Percentiles rank a stretch among this genome's conserved stretches.
These are phyloP conservation scores for Oeneis ivallda DNA, from an alignment of 2,888 invertebrate genomes.

Conservation along the genomic window DNA sequence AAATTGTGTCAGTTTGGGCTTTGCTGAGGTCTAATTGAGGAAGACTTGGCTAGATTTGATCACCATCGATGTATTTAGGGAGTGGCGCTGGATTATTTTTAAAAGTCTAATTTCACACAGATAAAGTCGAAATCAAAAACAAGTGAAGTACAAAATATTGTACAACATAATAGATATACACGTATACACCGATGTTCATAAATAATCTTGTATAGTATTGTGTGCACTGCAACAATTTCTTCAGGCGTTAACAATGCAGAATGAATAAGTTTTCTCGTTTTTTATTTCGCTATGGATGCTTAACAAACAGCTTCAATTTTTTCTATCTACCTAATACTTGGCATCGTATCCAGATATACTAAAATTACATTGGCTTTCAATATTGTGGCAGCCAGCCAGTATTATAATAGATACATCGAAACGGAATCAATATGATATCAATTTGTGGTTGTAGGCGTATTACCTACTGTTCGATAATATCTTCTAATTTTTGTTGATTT, in stretches of 20 bases:
- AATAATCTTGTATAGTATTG: slow-evolving; percentile 18
- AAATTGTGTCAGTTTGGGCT: too few species aligned
- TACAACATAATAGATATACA: neutral
- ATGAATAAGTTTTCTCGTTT: slow-evolving; percentile 47
- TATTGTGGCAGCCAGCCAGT: slow-evolving; percentile 65
- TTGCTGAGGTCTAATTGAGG: too few species aligned
- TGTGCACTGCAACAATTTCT: slow-evolving; percentile 20
- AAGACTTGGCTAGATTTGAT: too few species aligned
- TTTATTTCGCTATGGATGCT: slow-evolving; percentile 47
- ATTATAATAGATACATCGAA: slow-evolving; percentile 54
- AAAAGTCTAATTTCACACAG: too few species aligned
- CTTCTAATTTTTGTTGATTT: neutral
- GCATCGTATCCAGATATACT: slow-evolving; percentile 59
- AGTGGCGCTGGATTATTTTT: too few species aligned
- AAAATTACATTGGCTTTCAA: slow-evolving; percentile 55
- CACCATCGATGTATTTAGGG: too few species aligned
- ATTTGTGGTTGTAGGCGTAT: slow-evolving; percentile 29
- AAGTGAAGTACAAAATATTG: neutral
- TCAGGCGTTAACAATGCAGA: slow-evolving; percentile 34
- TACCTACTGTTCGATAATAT: slow-evolving; percentile 6
- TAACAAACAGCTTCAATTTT: slow-evolving; percentile 65
- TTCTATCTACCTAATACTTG: slow-evolving; percentile 61
- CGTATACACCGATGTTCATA: slow-evolving; percentile 2
- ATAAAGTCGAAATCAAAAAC: too few species aligned
- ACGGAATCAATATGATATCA: slow-evolving; percentile 38